These are phyloP conservation scores for Caenorhabditis angaria DNA, from an alignment of 2,888 invertebrate species.

Conservation along the genomic window DNA sequence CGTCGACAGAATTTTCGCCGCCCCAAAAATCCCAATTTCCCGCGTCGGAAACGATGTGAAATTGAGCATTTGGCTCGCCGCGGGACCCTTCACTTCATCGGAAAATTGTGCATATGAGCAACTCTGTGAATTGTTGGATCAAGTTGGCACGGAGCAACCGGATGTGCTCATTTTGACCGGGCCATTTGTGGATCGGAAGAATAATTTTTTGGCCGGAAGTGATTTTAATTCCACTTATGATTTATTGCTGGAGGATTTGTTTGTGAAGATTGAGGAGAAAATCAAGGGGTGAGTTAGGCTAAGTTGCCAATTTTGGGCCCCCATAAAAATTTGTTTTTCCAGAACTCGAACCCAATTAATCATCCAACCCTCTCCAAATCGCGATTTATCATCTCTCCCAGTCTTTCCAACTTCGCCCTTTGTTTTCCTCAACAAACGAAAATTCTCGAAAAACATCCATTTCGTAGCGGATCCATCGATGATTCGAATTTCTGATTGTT, in stretches of 20 bases:
- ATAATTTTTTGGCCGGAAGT: constrained; percentile 21
- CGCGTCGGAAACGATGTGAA: constrained; percentile 7
- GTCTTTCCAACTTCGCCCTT: constrained; percentile 29
- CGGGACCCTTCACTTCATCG: constrained; percentile 43
- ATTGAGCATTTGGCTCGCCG: constrained; percentile 39
- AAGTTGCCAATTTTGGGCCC: background rate
- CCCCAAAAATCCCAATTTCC: background rate
- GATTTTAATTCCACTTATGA: constrained; percentile 19
- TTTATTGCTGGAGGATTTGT: constrained; percentile 22
- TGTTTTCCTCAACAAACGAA: background rate
- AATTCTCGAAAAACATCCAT: constrained; percentile 7
- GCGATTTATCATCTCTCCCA: constrained; percentile 25
- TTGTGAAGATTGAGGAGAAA: constrained; percentile 26
- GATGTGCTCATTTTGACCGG: constrained; percentile 40
- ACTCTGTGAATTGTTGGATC: constrained; percentile 39
- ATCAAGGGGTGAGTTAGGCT: constrained; percentile 18
- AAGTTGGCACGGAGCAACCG: constrained; percentile 27
- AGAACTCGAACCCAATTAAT: constrained; percentile 41
- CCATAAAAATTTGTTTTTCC: constrained; percentile 12
- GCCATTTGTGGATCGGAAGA: constrained; percentile 46
- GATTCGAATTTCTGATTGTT: constrained; percentile 7
- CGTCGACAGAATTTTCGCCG: constrained; percentile 26
- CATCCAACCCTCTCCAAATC: constrained; percentile 27
- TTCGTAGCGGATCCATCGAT: constrained; percentile 39
- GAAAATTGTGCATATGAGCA: constrained; percentile 46